Evolutionary conservation across 2,888 invertebrate genomes (phyloP).

Genomic region (Conops quadrifasciatus): DNA sequence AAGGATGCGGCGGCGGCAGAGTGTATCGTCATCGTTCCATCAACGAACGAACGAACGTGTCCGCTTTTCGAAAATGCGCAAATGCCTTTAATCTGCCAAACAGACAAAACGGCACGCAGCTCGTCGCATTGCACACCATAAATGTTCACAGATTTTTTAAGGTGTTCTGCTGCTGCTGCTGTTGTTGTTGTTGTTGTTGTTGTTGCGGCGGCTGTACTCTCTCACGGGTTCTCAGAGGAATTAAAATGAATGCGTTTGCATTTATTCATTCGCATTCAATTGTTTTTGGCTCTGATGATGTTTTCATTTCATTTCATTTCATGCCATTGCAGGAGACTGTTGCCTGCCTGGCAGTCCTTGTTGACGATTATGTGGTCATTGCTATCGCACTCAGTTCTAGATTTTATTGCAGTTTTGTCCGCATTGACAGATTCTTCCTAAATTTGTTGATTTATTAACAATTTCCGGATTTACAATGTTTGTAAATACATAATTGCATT

Average conservation of each 20-base stretch:
- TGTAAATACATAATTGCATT: conserved; percentile 23
- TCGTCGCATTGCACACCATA: conserved; percentile 6
- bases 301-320: no score
- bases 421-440: conserved; percentile 22
- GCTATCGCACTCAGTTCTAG: background rate
- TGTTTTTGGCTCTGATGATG: conserved; percentile 17
- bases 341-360: no score
- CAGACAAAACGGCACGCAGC: conserved; percentile 62
- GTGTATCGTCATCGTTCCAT: background rate
- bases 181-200: conserved; percentile 31
- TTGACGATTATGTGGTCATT: conserved; percentile 8
- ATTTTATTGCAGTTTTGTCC: conserved; percentile 10
- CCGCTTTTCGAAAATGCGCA: conserved; percentile 45
- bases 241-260: background rate
- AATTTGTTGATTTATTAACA: conserved; percentile 34
- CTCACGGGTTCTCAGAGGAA: no score
- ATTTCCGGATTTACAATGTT: conserved; percentile 26
- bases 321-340: no score
- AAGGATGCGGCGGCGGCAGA: background rate
- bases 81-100: conserved; percentile 64
- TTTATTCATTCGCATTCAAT: background rate
- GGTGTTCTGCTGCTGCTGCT: conserved; percentile 14
- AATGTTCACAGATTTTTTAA: background rate
- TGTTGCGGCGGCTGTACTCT: background rate
- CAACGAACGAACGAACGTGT: conserved; percentile 12